Conservation (phyloP, 2,113 vertebrate species). For the Fregata magnificens region DNA sequence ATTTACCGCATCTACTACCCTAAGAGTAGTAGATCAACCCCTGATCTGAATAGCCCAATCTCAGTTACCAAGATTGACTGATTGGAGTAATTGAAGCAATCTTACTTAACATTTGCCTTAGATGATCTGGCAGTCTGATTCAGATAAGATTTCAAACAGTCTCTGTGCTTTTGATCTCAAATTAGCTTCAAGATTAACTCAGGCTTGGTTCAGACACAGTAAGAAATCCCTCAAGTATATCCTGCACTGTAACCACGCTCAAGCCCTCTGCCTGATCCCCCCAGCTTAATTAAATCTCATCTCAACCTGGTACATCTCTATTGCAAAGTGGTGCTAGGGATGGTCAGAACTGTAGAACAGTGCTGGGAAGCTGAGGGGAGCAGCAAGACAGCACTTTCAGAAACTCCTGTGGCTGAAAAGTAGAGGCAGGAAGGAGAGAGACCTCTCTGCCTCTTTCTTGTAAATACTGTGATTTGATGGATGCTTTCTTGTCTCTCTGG, state of each 20-base stretch:
- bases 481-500: not conserved
- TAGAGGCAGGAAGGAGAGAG: not conserved
- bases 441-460: not conserved
- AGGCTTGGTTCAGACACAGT: not conserved
- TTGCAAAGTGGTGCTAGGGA: not conserved
- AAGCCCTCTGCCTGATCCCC: not conserved
- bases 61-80: not conserved
- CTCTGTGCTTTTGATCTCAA: conserved; percentile 51
- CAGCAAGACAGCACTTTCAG: not conserved
- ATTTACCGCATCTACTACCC: not conserved
- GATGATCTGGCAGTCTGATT: conserved; percentile 27
- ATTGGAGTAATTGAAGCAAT: not conserved
- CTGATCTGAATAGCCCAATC: not conserved
- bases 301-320: not conserved
- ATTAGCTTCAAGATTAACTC: conserved; percentile 13
- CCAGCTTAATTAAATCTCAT: not conserved
- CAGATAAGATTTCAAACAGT: conserved; percentile 61
- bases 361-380: not conserved
- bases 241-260: not conserved
- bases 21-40: not conserved
- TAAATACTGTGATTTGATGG: not conserved
- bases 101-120: not conserved
- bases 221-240: not conserved
- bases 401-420: not conserved
- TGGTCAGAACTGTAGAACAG: not conserved